Conservation (phyloP, 2,888 invertebrate genomes). For the Parochlus steinenii region DNA sequence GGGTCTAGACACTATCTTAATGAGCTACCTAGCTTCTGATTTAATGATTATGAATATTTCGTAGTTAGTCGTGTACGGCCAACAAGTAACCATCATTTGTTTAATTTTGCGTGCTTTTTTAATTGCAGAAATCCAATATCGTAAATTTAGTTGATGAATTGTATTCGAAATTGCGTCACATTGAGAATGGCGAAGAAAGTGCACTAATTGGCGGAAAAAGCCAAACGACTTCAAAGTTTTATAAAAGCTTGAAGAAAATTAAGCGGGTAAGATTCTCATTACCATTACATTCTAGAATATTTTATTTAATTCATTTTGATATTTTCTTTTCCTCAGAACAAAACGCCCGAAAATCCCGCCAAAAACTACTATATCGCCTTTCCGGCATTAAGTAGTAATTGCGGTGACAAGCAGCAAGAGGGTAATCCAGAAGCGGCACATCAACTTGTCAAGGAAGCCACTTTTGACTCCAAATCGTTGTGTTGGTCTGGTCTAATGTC, state of each 20-base stretch:
- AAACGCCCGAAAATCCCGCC: constrained; percentile 38
- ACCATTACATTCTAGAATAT: not conserved
- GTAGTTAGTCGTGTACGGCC: too few relatives aligned
- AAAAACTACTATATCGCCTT: constrained; percentile 64
- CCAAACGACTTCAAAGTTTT: constrained; percentile 3
- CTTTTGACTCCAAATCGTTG: too few relatives aligned
- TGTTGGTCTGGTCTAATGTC: too few relatives aligned
- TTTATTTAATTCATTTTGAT: not conserved
- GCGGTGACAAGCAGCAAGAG: too few relatives aligned
- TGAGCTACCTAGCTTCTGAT: too few relatives aligned
- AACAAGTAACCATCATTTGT: constrained; percentile 3
- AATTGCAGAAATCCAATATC: constrained; percentile 39
- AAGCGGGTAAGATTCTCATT: constrained; percentile 2
- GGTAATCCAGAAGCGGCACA: too few relatives aligned
- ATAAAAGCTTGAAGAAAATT: constrained; percentile 11
- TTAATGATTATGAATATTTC: too few relatives aligned
- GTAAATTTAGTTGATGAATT: constrained; percentile 71
- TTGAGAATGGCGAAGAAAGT: constrained; percentile 29
- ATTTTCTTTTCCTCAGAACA: constrained; percentile 9
- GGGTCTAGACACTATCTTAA: too few relatives aligned
- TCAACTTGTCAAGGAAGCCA: too few relatives aligned
- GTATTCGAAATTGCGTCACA: constrained; percentile 58
- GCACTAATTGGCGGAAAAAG: constrained; percentile 4
- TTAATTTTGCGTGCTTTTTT: constrained; percentile 7
- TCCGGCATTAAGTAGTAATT: constrained; percentile 37